Evolutionary conservation across 2,797 vertebrate species (phyloP).

Genomic region (Intellagama lesueurii): DNA sequence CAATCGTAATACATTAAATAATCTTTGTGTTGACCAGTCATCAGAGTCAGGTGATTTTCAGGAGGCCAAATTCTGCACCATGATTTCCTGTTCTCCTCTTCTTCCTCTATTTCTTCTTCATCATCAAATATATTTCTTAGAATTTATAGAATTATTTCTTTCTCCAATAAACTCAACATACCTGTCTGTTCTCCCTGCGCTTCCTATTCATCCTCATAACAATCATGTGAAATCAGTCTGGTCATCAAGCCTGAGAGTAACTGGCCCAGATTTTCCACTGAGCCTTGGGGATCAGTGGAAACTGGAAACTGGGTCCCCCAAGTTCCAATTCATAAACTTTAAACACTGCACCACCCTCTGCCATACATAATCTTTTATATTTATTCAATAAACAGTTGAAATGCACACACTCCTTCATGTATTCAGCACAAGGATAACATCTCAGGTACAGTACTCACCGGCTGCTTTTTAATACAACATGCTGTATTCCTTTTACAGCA

Average conservation of each 20-base stretch:
- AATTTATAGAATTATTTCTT: too few relatives aligned
- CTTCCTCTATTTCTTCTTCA: too few relatives aligned
- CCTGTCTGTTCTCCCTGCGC: too few relatives aligned
- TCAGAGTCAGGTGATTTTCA: too few relatives aligned
- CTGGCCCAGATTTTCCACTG: neutral
- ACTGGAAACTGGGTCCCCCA: neutral
- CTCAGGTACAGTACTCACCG: neutral
- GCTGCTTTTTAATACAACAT: conserved; percentile 13
- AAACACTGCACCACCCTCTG: neutral
- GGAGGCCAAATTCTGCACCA: too few relatives aligned
- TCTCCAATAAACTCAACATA: too few relatives aligned
- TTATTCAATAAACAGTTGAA: neutral
- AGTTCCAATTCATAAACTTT: neutral
- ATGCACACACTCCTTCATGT: neutral
- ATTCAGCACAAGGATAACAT: conserved; percentile 26
- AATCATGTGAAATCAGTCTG: neutral
- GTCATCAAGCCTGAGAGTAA: neutral
- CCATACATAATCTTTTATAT: neutral
- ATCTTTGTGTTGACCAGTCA: too few relatives aligned
- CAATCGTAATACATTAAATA: too few relatives aligned
- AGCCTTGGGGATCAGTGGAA: neutral
- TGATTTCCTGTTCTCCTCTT: too few relatives aligned
- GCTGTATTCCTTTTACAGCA: conserved; percentile 44
- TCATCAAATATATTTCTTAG: too few relatives aligned
- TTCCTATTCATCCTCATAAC: too few relatives aligned